Evolutionary conservation across 2,113 vertebrate species (phyloP).

Genomic region (Lanius collurio): DNA sequence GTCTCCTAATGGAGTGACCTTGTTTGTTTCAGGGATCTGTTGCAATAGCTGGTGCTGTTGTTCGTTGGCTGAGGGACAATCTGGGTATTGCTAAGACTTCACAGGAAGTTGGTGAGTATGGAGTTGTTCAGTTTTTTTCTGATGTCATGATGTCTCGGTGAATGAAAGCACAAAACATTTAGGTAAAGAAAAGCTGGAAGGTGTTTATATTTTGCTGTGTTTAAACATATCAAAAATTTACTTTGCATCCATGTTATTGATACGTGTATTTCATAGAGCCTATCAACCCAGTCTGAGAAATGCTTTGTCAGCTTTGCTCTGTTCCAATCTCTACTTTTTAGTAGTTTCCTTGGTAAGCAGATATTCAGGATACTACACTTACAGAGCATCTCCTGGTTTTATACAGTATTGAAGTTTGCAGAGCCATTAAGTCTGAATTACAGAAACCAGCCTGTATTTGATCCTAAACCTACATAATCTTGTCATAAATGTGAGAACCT

Average conservation of each 20-base stretch:
- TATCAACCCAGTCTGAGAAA: neutral
- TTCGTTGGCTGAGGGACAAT: slow-evolving; percentile 96
- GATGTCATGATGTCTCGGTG: neutral
- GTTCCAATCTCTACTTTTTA: neutral
- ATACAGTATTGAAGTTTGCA: neutral
- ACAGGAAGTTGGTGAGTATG: slow-evolving; percentile 85
- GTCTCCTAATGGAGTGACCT: neutral
- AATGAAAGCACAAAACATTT: neutral
- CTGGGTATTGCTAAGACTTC: slow-evolving; percentile 87
- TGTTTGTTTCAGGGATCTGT: slow-evolving; percentile 87
- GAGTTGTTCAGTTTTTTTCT: neutral
- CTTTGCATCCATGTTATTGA: neutral
- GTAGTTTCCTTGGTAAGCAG: neutral
- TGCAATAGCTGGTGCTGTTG: slow-evolving; percentile 93
- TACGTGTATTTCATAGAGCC: neutral
- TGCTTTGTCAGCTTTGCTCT: neutral
- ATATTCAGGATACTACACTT: neutral
- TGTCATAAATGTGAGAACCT: neutral
- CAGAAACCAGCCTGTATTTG: neutral
- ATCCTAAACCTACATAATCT: neutral
- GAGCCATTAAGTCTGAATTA: neutral
- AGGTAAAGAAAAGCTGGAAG: neutral
- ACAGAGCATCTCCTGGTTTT: neutral
- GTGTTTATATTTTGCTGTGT: neutral
- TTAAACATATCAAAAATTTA: neutral